A percentile compares a stretch with the other conserved stretches of the same genome.
Evolutionary conservation across 2,888 invertebrate species (phyloP).

Genomic region (Aromia moschata): DNA sequence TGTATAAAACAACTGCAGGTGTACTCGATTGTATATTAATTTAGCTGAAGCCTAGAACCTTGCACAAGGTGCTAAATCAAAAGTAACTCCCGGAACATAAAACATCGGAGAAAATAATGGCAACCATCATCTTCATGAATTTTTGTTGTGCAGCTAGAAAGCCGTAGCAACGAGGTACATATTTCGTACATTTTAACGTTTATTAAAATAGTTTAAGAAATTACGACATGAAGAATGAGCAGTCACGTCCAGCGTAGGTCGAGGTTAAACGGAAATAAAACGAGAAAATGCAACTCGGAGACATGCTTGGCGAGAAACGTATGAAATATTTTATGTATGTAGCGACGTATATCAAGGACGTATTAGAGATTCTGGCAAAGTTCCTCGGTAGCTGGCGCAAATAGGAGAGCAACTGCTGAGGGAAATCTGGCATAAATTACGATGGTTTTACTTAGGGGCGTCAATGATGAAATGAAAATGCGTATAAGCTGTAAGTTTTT

Average conservation of each 20-base stretch:
- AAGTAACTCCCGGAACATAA: no score
- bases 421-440: background rate
- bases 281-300: background rate
- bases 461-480: no score
- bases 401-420: background rate
- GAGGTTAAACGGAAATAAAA: background rate
- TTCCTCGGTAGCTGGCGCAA: background rate
- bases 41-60: no score
- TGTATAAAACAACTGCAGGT: no score
- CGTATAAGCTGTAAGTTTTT: no score
- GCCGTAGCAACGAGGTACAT: background rate
- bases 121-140: background rate
- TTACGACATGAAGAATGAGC: background rate
- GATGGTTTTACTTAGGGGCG: background rate
- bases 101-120: no score
- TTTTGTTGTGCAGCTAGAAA: background rate
- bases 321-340: background rate
- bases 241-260: background rate
- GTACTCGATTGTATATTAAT: no score
- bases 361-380: background rate
- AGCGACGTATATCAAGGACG: background rate
- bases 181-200: background rate
- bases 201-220: conserved; percentile 2
- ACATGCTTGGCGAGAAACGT: background rate
- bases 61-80: no score